These are phyloP conservation scores for Aethes cnicana DNA, from an alignment of 2,888 invertebrate species.

Conservation along the genomic window DNA sequence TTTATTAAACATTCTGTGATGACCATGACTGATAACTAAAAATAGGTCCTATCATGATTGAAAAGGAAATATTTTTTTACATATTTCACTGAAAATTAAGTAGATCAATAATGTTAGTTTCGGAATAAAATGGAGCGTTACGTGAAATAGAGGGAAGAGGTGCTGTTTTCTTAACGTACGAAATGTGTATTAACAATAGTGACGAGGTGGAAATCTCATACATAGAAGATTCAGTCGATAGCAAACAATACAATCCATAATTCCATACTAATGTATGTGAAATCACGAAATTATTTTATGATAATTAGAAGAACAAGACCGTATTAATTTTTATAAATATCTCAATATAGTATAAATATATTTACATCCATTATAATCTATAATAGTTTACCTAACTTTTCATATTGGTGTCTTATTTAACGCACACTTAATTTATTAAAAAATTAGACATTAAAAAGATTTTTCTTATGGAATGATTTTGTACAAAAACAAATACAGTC, in stretches of 20 bases:
- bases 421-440: constrained; percentile 73
- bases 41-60: constrained; percentile 15
- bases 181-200: constrained; percentile 42
- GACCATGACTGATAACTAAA: constrained; percentile 20
- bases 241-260: constrained; percentile 44
- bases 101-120: constrained; percentile 21
- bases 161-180: constrained; percentile 61
- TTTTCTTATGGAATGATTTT: constrained; percentile 79
- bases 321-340: constrained; percentile 82
- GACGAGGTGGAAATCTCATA: constrained; percentile 53
- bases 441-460: constrained; percentile 71
- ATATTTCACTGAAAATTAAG: constrained; percentile 16
- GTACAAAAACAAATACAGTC: constrained; percentile 78
- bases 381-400: constrained; percentile 54
- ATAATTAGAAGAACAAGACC: constrained; percentile 79
- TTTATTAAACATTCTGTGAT: constrained; percentile 25
- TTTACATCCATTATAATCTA: constrained; percentile 76
- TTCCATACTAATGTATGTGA: constrained; percentile 48
- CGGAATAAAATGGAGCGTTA: constrained; percentile 48
- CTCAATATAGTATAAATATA: constrained; percentile 81
- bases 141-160: constrained; percentile 53
- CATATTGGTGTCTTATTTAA: constrained; percentile 82
- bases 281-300: constrained; percentile 64
- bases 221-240: constrained; percentile 58
- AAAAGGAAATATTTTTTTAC: background rate